Conservation (phyloP, 1,140 invertebrate genomes). For the Eulimnadia texana region DNA sequence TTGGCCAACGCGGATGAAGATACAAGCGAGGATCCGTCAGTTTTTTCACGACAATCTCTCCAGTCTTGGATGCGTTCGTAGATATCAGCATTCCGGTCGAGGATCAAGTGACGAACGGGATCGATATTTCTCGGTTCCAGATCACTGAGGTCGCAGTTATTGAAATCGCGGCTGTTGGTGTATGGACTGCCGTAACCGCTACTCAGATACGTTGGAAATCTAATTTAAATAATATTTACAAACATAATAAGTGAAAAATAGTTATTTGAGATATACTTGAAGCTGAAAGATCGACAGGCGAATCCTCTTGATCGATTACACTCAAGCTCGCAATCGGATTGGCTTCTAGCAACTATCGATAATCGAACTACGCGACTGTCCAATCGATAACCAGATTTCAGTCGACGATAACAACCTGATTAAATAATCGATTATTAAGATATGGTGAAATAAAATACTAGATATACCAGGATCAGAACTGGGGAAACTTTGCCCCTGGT, state of each 20-base stretch:
- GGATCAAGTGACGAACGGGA: slow-evolving; percentile 52
- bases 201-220: not conserved
- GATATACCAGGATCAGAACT: too few species aligned
- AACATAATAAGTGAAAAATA: not conserved
- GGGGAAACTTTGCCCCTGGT: too few species aligned
- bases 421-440: slow-evolving; percentile 16
- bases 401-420: slow-evolving; percentile 55
- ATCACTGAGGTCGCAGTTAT: slow-evolving; percentile 61
- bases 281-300: slow-evolving; percentile 56
- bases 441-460: too few species aligned
- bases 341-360: slow-evolving; percentile 42
- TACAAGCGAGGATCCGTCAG: slow-evolving; percentile 4
- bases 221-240: not conserved
- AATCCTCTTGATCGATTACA: slow-evolving; percentile 54
- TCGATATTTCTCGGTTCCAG: slow-evolving; percentile 46
- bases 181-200: not conserved
- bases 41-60: slow-evolving; percentile 4
- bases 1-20: too few species aligned
- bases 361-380: slow-evolving; percentile 45
- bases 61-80: slow-evolving; percentile 38
- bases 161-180: slow-evolving; percentile 26
- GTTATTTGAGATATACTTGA: too few species aligned
- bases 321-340: slow-evolving; percentile 54
- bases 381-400: slow-evolving; percentile 52
- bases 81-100: slow-evolving; percentile 59